Percentiles rank a stretch among this genome's conserved stretches.
phyloP scores from a whole-genome alignment of 1,140 invertebrate species.

The Lasaia peninsularis region DNA sequence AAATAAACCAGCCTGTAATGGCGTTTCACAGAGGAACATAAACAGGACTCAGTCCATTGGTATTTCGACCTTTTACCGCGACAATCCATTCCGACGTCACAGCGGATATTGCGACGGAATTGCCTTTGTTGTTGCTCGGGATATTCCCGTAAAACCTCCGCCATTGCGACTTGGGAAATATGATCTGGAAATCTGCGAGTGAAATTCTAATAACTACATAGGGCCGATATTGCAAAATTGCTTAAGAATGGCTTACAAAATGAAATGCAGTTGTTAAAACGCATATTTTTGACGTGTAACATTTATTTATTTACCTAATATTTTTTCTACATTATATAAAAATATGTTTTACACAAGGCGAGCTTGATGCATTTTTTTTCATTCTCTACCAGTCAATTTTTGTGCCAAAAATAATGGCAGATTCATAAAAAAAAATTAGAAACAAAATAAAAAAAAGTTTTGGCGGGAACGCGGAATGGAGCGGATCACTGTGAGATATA shows the following conservation, averaged over 20 bases:
- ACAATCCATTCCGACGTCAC: slow-evolving; percentile 22
- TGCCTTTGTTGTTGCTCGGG: slow-evolving; percentile 16
- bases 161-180: slow-evolving; percentile 8
- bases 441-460: no score
- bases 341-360: no score
- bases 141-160: slow-evolving; percentile 1
- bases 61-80: slow-evolving; percentile 25
- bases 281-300: no score
- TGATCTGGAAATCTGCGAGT: slow-evolving; percentile 2
- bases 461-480: no score
- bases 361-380: no score
- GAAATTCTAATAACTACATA: slow-evolving; percentile 2
- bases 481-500: no score
- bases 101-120: slow-evolving; percentile 23
- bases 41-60: slow-evolving; percentile 1
- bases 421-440: no score
- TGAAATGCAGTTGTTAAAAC: no score
- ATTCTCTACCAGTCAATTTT: no score
- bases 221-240: neutral
- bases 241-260: neutral
- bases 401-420: no score
- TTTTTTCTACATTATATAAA: no score
- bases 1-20: neutral
- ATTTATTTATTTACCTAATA: no score
- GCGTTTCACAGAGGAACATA: neutral